Base-by-base conservation (phyloP, 2,113 vertebrate genomes). In the Petroica traversi region DNA sequence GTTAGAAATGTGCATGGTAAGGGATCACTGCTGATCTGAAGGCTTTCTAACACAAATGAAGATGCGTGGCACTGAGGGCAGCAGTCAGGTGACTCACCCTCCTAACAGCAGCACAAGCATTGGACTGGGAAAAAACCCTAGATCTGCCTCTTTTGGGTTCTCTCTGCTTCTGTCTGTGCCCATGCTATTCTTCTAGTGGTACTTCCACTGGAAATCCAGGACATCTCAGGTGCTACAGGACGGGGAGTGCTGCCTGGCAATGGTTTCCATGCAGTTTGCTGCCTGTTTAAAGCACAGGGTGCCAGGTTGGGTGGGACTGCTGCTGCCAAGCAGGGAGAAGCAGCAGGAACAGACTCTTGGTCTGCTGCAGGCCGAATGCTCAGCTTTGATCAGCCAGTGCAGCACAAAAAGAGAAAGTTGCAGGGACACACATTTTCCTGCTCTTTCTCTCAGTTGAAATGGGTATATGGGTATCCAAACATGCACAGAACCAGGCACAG, bases 91-190 rank as follows among this genome's bases (percentile, higher is more conserved):
- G 1, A 18, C 33, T 74, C 46, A 24, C 17, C 28, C 33, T 63
- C 18, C 11, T 45, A 29, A 14, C 43, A 74, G 40, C 8, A 77
- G 24, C 17, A 1, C 20, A 67, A 51, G 12, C 74, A 23, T 5
- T 33, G 19, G 31, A 8, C 19, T 33, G 48, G 48, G 43, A 63
- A 40, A 51, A 88, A 55, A 5, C 0, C 6, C 23, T 11, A 17
- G 6, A 29, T 49, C 7, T 48, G 2, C 8, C 55, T 68, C 18
- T 59, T 3, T 4, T 12, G 0, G 0, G 6, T 2, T 52, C 3
- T 78, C 48, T 63, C 51, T 62, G 19, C 13, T 34, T 87, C 18
- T 55, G 29, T 61, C 34, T 20, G 14, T 17, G 88, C 28, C 29
- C 18, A 25, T 3, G n/a, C 36, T 63, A 18, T 58, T 41, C 19